Conservation (phyloP, 2,888 invertebrate genomes). For the Siphlonurus alternatus region DNA sequence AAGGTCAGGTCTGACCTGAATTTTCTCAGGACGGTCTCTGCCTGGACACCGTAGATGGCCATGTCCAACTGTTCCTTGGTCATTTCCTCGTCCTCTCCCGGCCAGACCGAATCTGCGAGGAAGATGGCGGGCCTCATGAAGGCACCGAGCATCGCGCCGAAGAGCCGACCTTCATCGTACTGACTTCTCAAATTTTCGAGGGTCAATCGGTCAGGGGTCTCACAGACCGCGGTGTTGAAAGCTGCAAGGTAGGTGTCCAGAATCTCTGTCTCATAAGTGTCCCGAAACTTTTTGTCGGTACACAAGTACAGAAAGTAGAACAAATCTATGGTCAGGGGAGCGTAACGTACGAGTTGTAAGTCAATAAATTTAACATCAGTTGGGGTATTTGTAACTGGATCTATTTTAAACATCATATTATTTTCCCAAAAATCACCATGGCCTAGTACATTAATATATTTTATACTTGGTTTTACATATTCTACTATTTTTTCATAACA, state of each 20-base stretch:
- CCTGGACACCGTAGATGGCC: not conserved
- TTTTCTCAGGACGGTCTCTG: not conserved
- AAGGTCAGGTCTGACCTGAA: not conserved
- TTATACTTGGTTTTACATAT: not conserved
- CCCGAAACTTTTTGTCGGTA: not conserved
- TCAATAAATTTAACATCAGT: slow-evolving; percentile 7
- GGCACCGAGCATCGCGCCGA: not conserved
- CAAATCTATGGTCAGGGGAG: slow-evolving; percentile 1
- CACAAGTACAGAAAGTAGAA: slow-evolving; percentile 5
- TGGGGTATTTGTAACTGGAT: not conserved
- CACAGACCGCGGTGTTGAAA: not conserved
- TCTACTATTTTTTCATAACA: not conserved
- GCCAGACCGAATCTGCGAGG: not conserved
- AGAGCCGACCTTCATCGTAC: not conserved
- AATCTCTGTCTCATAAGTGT: not conserved
- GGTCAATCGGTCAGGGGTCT: not conserved
- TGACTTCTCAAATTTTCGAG: not conserved
- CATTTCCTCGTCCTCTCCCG: not conserved
- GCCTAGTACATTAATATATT: not conserved
- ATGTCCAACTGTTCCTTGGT: not conserved
- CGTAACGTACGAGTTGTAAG: slow-evolving; percentile 4
- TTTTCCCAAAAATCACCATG: slow-evolving; percentile 2
- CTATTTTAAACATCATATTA: not conserved
- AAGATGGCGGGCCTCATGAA: not conserved
- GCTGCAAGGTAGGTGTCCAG: not conserved